Evolutionary conservation across 2,113 vertebrate genomes (phyloP).

Genomic region (Haemorhous mexicanus): DNA sequence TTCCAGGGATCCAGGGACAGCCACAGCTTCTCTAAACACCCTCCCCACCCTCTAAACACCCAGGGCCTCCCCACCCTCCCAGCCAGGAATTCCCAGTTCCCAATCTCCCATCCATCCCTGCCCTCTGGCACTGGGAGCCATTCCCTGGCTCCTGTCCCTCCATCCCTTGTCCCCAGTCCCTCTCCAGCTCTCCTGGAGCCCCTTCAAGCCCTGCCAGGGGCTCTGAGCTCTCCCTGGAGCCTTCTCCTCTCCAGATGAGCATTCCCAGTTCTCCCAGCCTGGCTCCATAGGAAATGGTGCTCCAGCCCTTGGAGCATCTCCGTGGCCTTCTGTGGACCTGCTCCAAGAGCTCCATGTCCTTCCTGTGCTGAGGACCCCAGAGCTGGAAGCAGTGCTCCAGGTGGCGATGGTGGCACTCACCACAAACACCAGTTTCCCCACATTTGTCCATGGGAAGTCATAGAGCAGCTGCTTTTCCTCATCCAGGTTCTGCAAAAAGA

Average conservation of each 20-base stretch:
- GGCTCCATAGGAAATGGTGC: neutral
- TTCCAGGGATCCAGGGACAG: neutral
- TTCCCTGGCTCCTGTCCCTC: neutral
- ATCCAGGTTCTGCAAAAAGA: slow-evolving; percentile 81
- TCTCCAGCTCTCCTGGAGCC: neutral
- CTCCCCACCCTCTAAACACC: too few species aligned
- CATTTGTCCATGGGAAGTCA: slow-evolving; percentile 98
- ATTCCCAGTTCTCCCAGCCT: neutral
- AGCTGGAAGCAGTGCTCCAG: neutral
- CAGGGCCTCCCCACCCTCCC: accelerated
- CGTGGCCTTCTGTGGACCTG: neutral
- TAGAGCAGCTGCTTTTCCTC: slow-evolving; percentile 91
- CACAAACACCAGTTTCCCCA: slow-evolving; percentile 98
- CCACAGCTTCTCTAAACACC: neutral
- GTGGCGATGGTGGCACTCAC: slow-evolving; percentile 73
- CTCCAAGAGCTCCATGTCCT: neutral
- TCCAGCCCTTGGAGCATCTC: neutral
- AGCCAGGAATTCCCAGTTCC: neutral
- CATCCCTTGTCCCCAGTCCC: neutral
- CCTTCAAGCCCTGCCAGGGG: accelerated
- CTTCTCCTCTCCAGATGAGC: neutral
- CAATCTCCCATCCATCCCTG: neutral
- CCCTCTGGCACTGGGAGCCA: neutral
- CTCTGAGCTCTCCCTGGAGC: neutral
- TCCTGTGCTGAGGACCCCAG: neutral